Base-by-base conservation (phyloP, 2,888 invertebrate genomes). In the Mythimna vitellina region DNA sequence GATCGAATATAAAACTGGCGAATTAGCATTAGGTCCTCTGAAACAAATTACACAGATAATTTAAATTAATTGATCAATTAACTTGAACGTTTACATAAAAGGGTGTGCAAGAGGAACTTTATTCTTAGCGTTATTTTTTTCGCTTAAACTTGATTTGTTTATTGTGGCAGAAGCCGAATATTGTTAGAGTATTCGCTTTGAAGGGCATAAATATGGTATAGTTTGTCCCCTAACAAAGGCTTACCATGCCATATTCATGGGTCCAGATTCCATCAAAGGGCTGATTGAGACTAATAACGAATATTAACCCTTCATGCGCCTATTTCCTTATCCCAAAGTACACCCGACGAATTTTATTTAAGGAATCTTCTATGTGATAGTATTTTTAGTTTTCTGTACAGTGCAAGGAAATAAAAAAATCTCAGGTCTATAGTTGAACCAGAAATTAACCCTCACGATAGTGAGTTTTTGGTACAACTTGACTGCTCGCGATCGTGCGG, bases 1-100 rank as follows among this genome's bases (percentile, higher is more conserved):
- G 85, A 98, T 97, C 0, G 98, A 97, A 84, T 97, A 97, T 75
- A 97, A 92, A 2, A 98, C 97, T 25, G 98, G 98, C 0, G 97
- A 95, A 80, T 97, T 95, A 38, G 97, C 97, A 78, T 97, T 97
- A 70, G 97, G 97, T 49, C 98, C 97, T 87, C 97, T 97, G 91
- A 68, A 96, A 95, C 65, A 65, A 22, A 38, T 38, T 38, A 8
- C 7, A 58, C 58, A 35, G 10, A 51, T 51, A 51, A 51, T n/a
- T 51, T 51, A 51, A 20, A 51, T 17, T 46, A 6, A 49, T 49
- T 14, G 2, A n/a, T 3, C 49, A 20, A 10, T 20, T 57, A 20
- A 57, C 8, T 57, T 17, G 17, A 29, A 8, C 6, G 54, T 54
- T 54, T 20, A 56, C 17, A 7, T 17, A 8, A 17, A 14, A 29